phyloP scores from a whole-genome alignment of 2,113 vertebrate genomes.

The Syrmaticus mikado region DNA sequence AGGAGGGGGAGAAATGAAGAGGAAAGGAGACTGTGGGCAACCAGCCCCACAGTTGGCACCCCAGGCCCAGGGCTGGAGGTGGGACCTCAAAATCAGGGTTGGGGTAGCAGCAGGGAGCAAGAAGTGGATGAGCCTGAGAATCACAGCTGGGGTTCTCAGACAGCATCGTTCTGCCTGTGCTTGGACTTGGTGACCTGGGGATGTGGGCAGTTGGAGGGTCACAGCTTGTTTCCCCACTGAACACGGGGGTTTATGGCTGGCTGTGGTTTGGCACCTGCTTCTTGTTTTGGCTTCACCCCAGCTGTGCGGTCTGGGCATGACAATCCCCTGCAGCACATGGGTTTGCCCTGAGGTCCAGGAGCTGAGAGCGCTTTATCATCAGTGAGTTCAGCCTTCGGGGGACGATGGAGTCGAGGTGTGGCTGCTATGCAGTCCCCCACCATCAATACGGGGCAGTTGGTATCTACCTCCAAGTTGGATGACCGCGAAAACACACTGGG shows the following conservation, averaged over 20 bases:
- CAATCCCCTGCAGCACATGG: not conserved
- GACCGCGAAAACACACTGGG: constrained; percentile 14
- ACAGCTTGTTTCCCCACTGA: accelerated
- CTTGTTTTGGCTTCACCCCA: not conserved
- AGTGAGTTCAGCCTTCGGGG: not conserved
- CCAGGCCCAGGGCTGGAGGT: not conserved
- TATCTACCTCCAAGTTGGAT: not conserved
- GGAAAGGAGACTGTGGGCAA: not conserved
- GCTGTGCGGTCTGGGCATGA: not conserved
- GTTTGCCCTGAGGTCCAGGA: not conserved
- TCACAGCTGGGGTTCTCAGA: not conserved
- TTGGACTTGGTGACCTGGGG: not conserved
- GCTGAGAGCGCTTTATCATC: too few species aligned
- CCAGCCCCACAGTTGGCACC: not conserved
- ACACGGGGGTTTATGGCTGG: not conserved
- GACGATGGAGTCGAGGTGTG: not conserved
- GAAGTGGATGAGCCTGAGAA: not conserved
- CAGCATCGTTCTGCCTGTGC: not conserved
- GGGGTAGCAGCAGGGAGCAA: not conserved
- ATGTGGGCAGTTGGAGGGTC: not conserved
- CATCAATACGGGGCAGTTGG: not conserved
- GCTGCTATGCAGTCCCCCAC: not conserved
- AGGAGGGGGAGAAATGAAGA: not conserved
- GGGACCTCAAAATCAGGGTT: not conserved
- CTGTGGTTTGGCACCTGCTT: constrained; percentile 2